Conservation (phyloP, 2,797 vertebrate genomes). For the Notamacropus eugenii region DNA sequence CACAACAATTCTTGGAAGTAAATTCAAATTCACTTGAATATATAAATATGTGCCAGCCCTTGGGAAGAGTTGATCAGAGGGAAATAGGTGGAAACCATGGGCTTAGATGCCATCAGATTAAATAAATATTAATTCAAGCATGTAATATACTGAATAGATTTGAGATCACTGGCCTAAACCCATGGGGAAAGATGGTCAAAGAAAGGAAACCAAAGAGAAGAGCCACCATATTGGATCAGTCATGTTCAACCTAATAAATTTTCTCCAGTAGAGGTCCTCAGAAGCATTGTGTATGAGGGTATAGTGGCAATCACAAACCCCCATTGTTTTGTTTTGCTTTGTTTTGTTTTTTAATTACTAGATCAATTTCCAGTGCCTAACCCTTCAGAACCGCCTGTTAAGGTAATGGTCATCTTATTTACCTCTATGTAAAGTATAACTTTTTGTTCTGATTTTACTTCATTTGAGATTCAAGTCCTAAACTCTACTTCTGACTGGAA, state of each 20-base stretch:
- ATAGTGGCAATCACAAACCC: background rate
- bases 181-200: background rate
- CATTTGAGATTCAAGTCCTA: background rate
- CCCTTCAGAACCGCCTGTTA: background rate
- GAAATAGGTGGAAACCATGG: no score
- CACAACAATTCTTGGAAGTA: conserved; percentile 30
- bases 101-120: background rate
- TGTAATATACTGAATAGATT: background rate
- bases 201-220: background rate
- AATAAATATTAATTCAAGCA: background rate
- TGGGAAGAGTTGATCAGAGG: background rate
- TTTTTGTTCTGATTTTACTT: background rate
- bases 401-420: background rate
- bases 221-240: background rate
- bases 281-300: background rate
- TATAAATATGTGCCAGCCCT: background rate
- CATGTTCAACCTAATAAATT: background rate
- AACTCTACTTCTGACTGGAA: background rate
- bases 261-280: background rate
- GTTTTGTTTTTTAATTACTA: background rate
- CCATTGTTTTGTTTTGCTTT: no score
- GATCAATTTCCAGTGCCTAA: background rate
- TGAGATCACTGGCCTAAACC: background rate
- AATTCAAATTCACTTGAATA: conserved; percentile 38
- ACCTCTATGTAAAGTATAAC: background rate